phyloP scores from a whole-genome alignment of 2,888 invertebrate genomes.

The Doris montereyensis region DNA sequence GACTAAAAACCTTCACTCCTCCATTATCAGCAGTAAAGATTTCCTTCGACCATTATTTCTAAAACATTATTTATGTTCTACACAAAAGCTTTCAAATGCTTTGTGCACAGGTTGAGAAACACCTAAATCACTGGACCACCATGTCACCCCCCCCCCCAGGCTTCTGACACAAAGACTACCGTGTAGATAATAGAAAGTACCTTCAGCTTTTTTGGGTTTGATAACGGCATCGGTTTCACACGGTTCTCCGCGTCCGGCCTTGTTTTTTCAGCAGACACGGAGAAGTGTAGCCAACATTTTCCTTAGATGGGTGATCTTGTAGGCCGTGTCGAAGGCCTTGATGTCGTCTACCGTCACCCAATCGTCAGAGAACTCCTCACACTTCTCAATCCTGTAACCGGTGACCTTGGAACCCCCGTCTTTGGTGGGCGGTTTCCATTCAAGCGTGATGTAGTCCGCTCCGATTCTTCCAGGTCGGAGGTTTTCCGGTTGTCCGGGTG shows the following conservation, averaged over 20 bases:
- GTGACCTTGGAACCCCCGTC: slow-evolving; percentile 60
- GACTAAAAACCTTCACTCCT: too few species aligned
- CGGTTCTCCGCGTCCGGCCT: slow-evolving; percentile 48
- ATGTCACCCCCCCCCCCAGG: not conserved
- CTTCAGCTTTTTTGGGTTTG: slow-evolving; percentile 48
- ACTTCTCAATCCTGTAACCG: slow-evolving; percentile 52
- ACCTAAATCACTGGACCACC: too few species aligned
- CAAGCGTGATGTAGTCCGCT: slow-evolving; percentile 50
- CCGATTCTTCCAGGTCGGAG: slow-evolving; percentile 50
- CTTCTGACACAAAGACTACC: not conserved
- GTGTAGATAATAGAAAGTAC: slow-evolving; percentile 23
- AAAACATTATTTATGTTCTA: too few species aligned
- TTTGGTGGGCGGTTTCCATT: slow-evolving; percentile 55
- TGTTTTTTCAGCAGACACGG: slow-evolving; percentile 66
- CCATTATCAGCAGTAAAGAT: too few species aligned
- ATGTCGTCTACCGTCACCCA: slow-evolving; percentile 50
- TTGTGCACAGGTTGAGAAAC: too few species aligned
- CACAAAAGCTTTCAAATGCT: too few species aligned
- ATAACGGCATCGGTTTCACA: slow-evolving; percentile 48
- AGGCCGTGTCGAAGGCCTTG: slow-evolving; percentile 46
- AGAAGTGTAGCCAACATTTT: slow-evolving; percentile 60
- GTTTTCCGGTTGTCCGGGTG: slow-evolving; percentile 68
- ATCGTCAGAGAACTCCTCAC: slow-evolving; percentile 47
- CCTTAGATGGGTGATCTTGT: slow-evolving; percentile 51
- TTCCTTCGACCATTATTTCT: too few species aligned